These are phyloP conservation scores for Oncopodura yosiiana DNA, from an alignment of 1,140 invertebrate species.

Conservation along the genomic window DNA sequence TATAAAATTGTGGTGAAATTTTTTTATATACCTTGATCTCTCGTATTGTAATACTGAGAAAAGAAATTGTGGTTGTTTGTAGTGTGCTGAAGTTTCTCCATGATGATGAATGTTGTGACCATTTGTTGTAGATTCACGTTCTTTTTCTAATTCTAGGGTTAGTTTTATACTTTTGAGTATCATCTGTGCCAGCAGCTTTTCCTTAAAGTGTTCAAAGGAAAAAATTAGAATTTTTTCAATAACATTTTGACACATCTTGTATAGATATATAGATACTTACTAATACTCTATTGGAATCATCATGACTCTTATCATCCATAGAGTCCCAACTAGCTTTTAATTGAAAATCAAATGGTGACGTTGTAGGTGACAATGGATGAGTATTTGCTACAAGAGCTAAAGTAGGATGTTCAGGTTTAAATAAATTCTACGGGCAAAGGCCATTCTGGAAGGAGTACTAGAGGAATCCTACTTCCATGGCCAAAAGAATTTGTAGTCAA, in stretches of 20 bases:
- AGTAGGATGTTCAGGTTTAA: slow-evolving; percentile 22
- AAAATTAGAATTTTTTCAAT: too few relatives aligned
- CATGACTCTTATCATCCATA: slow-evolving; percentile 1
- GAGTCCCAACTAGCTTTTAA: slow-evolving; percentile 26
- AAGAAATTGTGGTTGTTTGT: slow-evolving; percentile 21
- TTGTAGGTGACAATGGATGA: slow-evolving; percentile 19
- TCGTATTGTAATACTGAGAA: slow-evolving; percentile 33
- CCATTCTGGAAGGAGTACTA: slow-evolving; percentile 33
- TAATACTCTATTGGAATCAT: background rate
- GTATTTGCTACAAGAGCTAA: slow-evolving; percentile 30
- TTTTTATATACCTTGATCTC: slow-evolving; percentile 23
- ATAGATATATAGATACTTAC: too few relatives aligned
- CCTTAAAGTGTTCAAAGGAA: slow-evolving; percentile 15
- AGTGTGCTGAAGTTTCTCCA: slow-evolving; percentile 1
- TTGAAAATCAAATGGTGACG: slow-evolving; percentile 26
- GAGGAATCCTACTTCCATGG: slow-evolving; percentile 14
- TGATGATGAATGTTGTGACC: slow-evolving; percentile 13
- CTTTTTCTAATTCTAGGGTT: slow-evolving; percentile 23
- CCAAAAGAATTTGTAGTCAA: background rate
- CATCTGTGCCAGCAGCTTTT: slow-evolving; percentile 33
- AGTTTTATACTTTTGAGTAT: slow-evolving; percentile 32
- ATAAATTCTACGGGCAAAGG: slow-evolving; percentile 33
- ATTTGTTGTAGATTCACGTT: background rate
- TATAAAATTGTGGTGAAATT: background rate
- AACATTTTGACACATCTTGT: too few relatives aligned